Conservation (phyloP, 2,797 vertebrate genomes). For the Chelon labrosus region DNA sequence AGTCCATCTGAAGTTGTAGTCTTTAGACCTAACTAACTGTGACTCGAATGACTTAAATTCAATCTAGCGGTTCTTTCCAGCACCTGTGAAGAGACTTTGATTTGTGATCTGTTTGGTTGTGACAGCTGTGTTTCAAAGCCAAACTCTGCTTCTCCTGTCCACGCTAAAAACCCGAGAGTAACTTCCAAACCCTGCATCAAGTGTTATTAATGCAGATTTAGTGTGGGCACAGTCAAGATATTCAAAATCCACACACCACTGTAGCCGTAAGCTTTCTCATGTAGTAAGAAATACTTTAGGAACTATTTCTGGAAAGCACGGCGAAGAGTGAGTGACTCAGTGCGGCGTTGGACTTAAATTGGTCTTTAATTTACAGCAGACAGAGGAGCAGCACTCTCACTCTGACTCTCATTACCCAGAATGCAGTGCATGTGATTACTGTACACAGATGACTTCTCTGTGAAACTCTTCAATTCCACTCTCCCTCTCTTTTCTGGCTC, state of each 20-base stretch:
- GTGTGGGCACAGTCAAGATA: too few relatives aligned
- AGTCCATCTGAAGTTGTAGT: too few relatives aligned
- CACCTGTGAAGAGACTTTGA: too few relatives aligned
- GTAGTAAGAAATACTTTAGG: not conserved
- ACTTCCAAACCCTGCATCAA: too few relatives aligned
- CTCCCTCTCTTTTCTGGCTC: slow-evolving; percentile 25
- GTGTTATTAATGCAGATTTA: too few relatives aligned
- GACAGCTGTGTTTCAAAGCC: too few relatives aligned
- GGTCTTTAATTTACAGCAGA: slow-evolving; percentile 4
- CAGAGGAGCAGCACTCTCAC: not conserved
- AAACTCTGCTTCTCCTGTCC: too few relatives aligned
- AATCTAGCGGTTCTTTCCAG: too few relatives aligned
- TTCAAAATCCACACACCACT: not conserved
- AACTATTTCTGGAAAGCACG: slow-evolving; percentile 2
- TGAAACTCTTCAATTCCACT: slow-evolving; percentile 14
- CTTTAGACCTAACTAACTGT: too few relatives aligned
- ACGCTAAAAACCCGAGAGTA: too few relatives aligned
- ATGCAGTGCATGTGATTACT: slow-evolving; percentile 12
- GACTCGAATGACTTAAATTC: too few relatives aligned
- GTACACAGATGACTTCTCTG: slow-evolving; percentile 1
- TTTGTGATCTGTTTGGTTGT: too few relatives aligned
- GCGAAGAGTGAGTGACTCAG: not conserved
- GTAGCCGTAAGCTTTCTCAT: not conserved
- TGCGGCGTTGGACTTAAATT: slow-evolving; percentile 9
- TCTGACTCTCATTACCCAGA: not conserved